Percentiles rank a stretch among this genome's conserved stretches.
Conservation (phyloP, 2,797 vertebrate species). For the Epinephelus awoara region DNA sequence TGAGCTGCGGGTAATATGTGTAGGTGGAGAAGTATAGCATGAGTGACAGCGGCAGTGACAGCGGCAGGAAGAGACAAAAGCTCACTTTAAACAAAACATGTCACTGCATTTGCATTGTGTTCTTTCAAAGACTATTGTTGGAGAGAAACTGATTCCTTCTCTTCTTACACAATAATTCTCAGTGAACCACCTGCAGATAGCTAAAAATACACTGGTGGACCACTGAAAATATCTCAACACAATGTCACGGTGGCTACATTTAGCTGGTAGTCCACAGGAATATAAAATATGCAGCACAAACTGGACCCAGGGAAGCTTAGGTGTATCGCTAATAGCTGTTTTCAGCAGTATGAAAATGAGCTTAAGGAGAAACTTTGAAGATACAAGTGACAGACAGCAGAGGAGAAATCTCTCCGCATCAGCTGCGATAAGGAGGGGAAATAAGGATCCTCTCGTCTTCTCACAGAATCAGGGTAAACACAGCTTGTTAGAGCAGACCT, state of each 20-base stretch:
- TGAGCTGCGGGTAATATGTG: constrained; percentile 12
- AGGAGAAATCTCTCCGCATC: constrained; percentile 45
- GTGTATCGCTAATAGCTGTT: constrained; percentile 32
- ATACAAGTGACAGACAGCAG: constrained; percentile 49
- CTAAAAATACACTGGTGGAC: not conserved
- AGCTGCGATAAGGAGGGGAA: constrained; percentile 51
- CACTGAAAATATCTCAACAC: not conserved
- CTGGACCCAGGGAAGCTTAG: constrained; percentile 4
- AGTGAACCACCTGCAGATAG: not conserved
- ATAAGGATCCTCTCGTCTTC: constrained; percentile 52
- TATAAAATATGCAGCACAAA: constrained; percentile 8
- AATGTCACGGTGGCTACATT: constrained; percentile 3
- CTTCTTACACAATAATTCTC: not conserved
- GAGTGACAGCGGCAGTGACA: constrained; percentile 13
- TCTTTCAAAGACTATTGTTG: constrained; percentile 2
- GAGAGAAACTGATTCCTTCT: not conserved
- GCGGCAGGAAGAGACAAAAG: constrained; percentile 21
- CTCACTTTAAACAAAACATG: constrained; percentile 11
- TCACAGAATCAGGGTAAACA: constrained; percentile 54
- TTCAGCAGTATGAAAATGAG: constrained; percentile 41
- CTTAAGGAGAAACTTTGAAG: constrained; percentile 57
- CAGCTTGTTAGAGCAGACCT: constrained; percentile 72
- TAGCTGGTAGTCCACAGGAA: constrained; percentile 8
- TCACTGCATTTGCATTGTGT: constrained; percentile 9
- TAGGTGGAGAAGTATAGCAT: constrained; percentile 34